Base-by-base conservation (phyloP, 2,113 vertebrate genomes). In the Nerophis ophidion region DNA sequence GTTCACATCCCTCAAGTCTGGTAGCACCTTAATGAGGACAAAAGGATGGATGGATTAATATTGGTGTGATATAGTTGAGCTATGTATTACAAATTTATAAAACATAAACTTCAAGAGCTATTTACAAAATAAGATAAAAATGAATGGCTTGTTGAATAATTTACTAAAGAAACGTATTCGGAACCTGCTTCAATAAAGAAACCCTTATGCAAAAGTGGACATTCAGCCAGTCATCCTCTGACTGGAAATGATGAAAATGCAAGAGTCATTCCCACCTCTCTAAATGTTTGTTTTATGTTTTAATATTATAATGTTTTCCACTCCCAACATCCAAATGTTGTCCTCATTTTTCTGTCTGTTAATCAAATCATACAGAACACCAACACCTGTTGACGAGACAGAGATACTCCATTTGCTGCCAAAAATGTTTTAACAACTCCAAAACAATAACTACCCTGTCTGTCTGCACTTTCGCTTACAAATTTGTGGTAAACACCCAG, bases 231-330 rank as follows among this genome's bases (percentile, higher is more conserved):
- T 44, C 82, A 66, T 70, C 71, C 65, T 72, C 60, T 82, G 76
- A 83, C 80, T 84, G 81, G 82, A 85, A 86, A 60, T 33, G 36
- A 58, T 44, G 65, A 54, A 10, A 68, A 80, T 73, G 84, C 83
- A 40, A 52, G 77, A 66, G 19, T 60, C 79, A 71, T 85, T 86
- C 79, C 83, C 73, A 72, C 69, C 36, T 35, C 36, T 54, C 40
- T 45, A 49, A 8, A 19, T 83, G 74, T 77, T 82, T 86, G 71
- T 84, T 83, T 62, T 60, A 61, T 61, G 58, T 64, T 63, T 61
- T 19, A 3, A 11, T 63, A 52, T 76, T 70, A 26, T 26, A 62
- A 13, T 52, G 69, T 70, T 71, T 66, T 42, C 69, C 66, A 54
- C 47, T 61, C 50, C 35, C 67, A 45, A 17, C 60, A 80, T 44